Base-by-base conservation (phyloP, 2,888 invertebrate genomes). In the Iselma pallidipennis region DNA sequence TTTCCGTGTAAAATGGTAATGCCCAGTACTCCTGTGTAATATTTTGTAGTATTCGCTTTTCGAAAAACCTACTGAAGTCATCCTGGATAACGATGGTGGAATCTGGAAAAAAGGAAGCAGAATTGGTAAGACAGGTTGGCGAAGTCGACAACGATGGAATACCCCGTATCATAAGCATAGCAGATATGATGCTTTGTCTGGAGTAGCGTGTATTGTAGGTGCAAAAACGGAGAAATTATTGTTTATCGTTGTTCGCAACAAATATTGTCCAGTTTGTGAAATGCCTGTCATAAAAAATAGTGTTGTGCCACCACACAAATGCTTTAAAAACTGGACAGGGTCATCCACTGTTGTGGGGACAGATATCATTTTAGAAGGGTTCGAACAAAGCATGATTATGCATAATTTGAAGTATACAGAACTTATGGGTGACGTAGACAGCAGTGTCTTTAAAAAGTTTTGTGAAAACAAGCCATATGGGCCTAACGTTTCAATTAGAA, bases 391-490 rank as follows among this genome's bases (percentile, higher is more conserved):
- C 55, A 55, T 71, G 7, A 58, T 57, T 25, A 70, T 70, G 67
- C 72, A 77, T 66, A 65, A 66, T 48, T 5, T 78, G 3, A 70
- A 70, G 14, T 78, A 74, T 60, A 65, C 49, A 1, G 60, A 66
- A 57, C 62, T 77, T 28, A 67, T 79, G 10, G 76, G 75, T n/a
- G 78, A 77, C 67, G 78, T 78, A 9, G 79, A 80, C 59, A 71
- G 74, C 9, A 76, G 71, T 14, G 77, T 77, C 0, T 75, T 71
- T 55, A 61, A 65, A 29, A 68, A 66, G 66, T 68, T 77, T 5
- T 12, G 63, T 16, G 63, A 73, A 62, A 49, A 53, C 14, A 61
- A 67, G 14, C 66, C 71, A 5, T 77, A 77, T 61, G 65, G 68
- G 0, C 3, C 9, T 2, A 59, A 62, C 10, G 26, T 59, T 12